Conservation (phyloP, 2,888 invertebrate genomes). For the Dioctria linearis region DNA sequence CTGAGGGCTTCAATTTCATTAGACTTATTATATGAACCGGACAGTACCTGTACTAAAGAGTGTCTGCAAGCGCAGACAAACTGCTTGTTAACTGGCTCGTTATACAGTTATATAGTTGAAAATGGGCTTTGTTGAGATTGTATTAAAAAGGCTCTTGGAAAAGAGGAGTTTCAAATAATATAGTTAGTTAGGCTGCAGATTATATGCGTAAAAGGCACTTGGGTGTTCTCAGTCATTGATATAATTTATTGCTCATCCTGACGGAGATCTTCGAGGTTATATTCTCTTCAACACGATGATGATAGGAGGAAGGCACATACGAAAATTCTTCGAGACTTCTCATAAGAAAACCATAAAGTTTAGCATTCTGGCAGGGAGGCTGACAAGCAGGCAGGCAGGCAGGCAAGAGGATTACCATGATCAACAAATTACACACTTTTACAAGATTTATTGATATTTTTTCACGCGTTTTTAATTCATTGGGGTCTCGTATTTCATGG, state of each 20-base stretch:
- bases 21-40: not conserved
- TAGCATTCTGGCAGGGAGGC: too few species aligned
- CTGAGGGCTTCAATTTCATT: not conserved
- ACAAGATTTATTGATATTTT: conserved; percentile 17
- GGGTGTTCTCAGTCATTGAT: not conserved
- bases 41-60: not conserved
- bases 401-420: not conserved
- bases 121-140: not conserved
- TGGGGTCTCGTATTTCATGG: not conserved
- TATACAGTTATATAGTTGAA: not conserved
- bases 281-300: not conserved
- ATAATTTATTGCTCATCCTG: conserved; percentile 15
- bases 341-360: too few species aligned
- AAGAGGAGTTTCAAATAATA: not conserved
- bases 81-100: not conserved
- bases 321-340: too few species aligned
- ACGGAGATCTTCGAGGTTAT: not conserved
- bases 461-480: not conserved
- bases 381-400: too few species aligned
- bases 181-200: too few species aligned
- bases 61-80: conserved; percentile 10
- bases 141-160: not conserved
- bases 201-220: not conserved
- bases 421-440: conserved; percentile 9
- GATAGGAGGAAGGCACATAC: too few species aligned